Evolutionary conservation across 2,797 vertebrate species (phyloP), one percentile per base, ranked within the genome.

Genomic region (Acomys russatus): DNA sequence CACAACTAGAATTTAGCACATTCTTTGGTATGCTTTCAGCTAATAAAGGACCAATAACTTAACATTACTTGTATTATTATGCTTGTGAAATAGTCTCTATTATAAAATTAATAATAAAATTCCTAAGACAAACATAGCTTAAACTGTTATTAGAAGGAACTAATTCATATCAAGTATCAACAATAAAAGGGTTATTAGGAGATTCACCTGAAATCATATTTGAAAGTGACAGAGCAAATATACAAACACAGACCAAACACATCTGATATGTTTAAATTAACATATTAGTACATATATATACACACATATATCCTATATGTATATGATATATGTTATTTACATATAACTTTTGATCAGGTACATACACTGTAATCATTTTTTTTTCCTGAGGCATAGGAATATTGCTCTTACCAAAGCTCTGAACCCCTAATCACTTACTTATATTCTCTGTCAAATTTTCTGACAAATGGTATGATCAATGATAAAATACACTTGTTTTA

Each of bases 401-500:
- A 73, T 66, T 30, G 3, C 18, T 66, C 38, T 76, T 33, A 93
- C 12, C n/a, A 33, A 59, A 63, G 4, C 14, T 68, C 25, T 3
- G 49, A 51, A 33, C 77, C n/a, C 22, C 83, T 28, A 51, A 56
- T 71, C 17, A 71, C 12, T 44, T 17, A 0, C 59, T 11, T 61
- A 17, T 10, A 20, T 22, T 70, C 23, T 49, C 93, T 49, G 92
- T 68, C 68, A n/a, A n/a, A n/a, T n/a, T 89, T 96, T 95, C 88
- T 63, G 88, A 93, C 9, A 90, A 66, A 87, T 4, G 12, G 93
- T 56, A n/a, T 84, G 96, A 97, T 91, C 78, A 73, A 17, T 88
- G 85, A 12, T 18, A 54, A 56, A 92, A 91, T 38, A 33, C 56
- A 66, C 70, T 93, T 28, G 3, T 95, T 97, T 98, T 86, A 80